Evolutionary conservation across 2,113 vertebrate species (phyloP).

Genomic region (Pomatostomus ruficeps): DNA sequence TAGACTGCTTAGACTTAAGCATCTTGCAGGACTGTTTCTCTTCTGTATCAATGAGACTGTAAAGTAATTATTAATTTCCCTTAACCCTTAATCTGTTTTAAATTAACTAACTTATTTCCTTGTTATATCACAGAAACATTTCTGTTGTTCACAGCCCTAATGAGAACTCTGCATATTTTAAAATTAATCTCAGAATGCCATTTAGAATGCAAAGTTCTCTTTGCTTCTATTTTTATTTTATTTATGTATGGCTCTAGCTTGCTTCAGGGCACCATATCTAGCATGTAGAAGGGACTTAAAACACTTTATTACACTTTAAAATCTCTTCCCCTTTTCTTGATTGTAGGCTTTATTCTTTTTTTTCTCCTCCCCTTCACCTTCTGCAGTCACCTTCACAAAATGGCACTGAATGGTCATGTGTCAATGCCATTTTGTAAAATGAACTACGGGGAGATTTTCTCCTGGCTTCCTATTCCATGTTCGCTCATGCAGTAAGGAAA

Average conservation of each 20-base stretch:
- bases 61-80: not conserved
- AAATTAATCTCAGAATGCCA: not conserved
- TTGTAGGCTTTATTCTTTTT: not conserved
- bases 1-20: not conserved
- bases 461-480: not conserved
- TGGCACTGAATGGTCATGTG: not conserved
- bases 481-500: not conserved
- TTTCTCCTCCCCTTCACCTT: not conserved
- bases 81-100: not conserved
- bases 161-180: not conserved
- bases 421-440: not conserved
- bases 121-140: not conserved
- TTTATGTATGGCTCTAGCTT: not conserved
- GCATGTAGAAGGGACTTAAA: not conserved
- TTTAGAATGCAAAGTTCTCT: not conserved
- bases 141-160: not conserved
- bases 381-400: constrained; percentile 27
- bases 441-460: not conserved
- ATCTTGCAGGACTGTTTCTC: not conserved
- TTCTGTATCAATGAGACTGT: not conserved
- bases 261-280: not conserved
- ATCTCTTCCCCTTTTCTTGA: not conserved
- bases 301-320: not conserved
- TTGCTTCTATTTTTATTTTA: not conserved
- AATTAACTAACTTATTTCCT: not conserved